Conservation (phyloP, 1,140 invertebrate species). For the Drosophila insularis region DNA sequence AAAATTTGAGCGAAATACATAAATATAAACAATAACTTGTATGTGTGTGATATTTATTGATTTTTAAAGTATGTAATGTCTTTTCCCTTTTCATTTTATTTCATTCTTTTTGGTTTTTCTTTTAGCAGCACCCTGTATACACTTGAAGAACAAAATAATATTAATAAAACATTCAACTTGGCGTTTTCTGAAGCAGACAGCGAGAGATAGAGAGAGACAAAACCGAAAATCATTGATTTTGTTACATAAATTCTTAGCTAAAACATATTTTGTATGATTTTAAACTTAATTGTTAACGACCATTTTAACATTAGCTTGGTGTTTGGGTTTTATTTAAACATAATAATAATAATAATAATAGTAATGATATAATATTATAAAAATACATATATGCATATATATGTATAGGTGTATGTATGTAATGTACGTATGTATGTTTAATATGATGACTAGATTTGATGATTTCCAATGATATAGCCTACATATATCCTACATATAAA, state of each 20-base stretch:
- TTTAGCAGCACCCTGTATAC: slow-evolving; percentile 75
- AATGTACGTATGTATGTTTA: slow-evolving; percentile 30
- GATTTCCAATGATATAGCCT: slow-evolving; percentile 52
- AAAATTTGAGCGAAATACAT: slow-evolving; percentile 75
- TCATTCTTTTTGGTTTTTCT: slow-evolving; percentile 26
- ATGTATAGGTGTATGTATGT: slow-evolving; percentile 19
- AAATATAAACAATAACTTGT: slow-evolving; percentile 52
- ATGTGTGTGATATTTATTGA: slow-evolving; percentile 28
- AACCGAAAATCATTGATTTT: slow-evolving; percentile 39
- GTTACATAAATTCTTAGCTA: slow-evolving; percentile 54
- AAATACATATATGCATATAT: slow-evolving; percentile 62
- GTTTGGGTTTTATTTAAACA: slow-evolving; percentile 32
- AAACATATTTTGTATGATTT: slow-evolving; percentile 68
- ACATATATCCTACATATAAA: slow-evolving; percentile 47
- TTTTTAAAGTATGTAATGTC: background rate
- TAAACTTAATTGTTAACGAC: slow-evolving; percentile 76
- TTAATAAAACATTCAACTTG: slow-evolving; percentile 42
- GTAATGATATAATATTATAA: slow-evolving; percentile 55
- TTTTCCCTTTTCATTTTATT: slow-evolving; percentile 18
- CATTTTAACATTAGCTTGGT: slow-evolving; percentile 77
- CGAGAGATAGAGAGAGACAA: slow-evolving; percentile 4
- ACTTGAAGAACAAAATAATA: slow-evolving; percentile 40
- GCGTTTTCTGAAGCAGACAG: slow-evolving; percentile 34
- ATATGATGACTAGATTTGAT: slow-evolving; percentile 59
- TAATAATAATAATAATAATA: slow-evolving; percentile 32